phyloP scores from a whole-genome alignment of 2,113 vertebrate genomes.

The Regulus satrapa region DNA sequence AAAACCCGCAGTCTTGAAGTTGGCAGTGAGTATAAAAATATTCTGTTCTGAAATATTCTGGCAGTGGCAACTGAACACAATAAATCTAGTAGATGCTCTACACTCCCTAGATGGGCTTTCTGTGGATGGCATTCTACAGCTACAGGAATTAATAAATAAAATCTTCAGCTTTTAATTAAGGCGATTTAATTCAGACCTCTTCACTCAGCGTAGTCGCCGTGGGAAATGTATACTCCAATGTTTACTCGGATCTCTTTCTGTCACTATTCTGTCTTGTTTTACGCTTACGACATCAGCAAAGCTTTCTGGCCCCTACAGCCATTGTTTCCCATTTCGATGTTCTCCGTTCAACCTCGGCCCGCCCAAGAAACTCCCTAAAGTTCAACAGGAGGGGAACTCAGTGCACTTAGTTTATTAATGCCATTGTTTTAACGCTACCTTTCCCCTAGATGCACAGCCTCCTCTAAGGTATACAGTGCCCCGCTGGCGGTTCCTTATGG shows the following conservation, averaged over 20 bases:
- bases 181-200: background rate
- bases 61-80: background rate
- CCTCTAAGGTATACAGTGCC: background rate
- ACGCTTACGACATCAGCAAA: background rate
- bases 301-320: background rate
- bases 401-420: background rate
- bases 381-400: background rate
- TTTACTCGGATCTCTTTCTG: slow-evolving; percentile 18
- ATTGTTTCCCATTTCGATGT: background rate
- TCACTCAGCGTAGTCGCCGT: background rate
- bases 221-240: background rate
- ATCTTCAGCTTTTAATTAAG: background rate
- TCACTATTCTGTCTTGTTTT: background rate
- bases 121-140: background rate
- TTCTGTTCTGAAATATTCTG: background rate
- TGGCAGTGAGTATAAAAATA: background rate
- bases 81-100: background rate
- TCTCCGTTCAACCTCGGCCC: background rate
- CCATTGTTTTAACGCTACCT: background rate
- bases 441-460: background rate
- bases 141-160: slow-evolving; percentile 4
- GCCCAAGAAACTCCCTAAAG: background rate
- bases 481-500: background rate
- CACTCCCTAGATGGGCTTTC: background rate
- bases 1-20: background rate